phyloP scores from a whole-genome alignment of 1,140 invertebrate species.

The Cryptotermes secundus region DNA sequence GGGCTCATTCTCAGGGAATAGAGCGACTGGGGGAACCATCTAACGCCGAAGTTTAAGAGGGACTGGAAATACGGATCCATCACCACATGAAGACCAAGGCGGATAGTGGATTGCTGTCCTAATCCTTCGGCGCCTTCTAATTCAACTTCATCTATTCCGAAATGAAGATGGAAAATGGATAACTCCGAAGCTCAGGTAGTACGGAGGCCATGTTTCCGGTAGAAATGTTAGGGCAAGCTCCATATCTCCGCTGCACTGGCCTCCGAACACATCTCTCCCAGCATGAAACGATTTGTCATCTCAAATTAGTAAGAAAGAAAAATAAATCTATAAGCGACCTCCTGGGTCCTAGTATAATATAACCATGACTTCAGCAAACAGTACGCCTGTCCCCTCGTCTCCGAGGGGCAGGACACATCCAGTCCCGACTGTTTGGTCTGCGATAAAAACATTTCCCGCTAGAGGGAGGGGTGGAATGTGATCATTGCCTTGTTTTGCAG shows the following conservation, averaged over 20 bases:
- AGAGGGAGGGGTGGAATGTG: neutral
- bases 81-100: too few species aligned
- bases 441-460: slow-evolving; percentile 4
- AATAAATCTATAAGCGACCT: slow-evolving; percentile 20
- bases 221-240: neutral
- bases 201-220: neutral
- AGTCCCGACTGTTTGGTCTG: neutral
- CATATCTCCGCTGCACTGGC: neutral
- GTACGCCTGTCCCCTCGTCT: neutral
- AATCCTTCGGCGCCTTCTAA: too few species aligned
- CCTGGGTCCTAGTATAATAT: slow-evolving; percentile 1
- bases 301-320: slow-evolving; percentile 20
- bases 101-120: too few species aligned
- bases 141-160: too few species aligned
- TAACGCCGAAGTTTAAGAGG: too few species aligned
- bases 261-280: neutral
- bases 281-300: slow-evolving; percentile 16
- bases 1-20: too few species aligned
- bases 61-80: too few species aligned
- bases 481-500: neutral
- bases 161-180: too few species aligned
- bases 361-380: slow-evolving; percentile 11
- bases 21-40: too few species aligned
- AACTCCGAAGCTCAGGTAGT: too few species aligned
- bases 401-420: neutral